phyloP scores from a whole-genome alignment of 2,797 vertebrate genomes.

The Pseudocheirus occidentalis region DNA sequence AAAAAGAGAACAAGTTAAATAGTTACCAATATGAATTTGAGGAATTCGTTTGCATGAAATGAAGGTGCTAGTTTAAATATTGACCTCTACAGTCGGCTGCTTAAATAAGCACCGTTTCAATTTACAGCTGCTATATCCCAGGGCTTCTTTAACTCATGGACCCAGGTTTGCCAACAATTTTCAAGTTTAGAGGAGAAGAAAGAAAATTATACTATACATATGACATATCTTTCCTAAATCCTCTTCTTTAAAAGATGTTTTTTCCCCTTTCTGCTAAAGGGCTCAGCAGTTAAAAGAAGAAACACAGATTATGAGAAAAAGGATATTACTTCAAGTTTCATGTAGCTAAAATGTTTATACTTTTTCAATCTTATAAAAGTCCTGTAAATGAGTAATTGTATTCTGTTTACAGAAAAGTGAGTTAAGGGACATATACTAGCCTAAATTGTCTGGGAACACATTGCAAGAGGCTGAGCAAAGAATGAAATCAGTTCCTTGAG shows the following conservation, averaged over 20 bases:
- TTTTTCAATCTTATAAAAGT: conserved; percentile 23
- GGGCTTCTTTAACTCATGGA: conserved; percentile 14
- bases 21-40: background rate
- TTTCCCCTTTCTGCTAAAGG: conserved; percentile 40
- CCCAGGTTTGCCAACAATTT: conserved; percentile 39
- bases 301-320: conserved; percentile 58
- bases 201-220: conserved; percentile 35
- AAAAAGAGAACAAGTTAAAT: background rate
- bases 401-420: conserved; percentile 60
- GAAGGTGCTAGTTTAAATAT: conserved; percentile 3
- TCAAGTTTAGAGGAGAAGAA: conserved; percentile 32
- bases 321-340: conserved; percentile 31
- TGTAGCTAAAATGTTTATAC: conserved; percentile 53
- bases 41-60: conserved; percentile 34
- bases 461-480: conserved; percentile 13
- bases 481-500: conserved; percentile 41
- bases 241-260: conserved; percentile 34
- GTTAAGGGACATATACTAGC: conserved; percentile 11
- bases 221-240: conserved; percentile 42
- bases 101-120: background rate
- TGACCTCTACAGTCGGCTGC: conserved; percentile 11
- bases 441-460: conserved; percentile 20
- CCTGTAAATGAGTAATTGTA: conserved; percentile 44
- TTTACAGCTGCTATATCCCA: conserved; percentile 22
- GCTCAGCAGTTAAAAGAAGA: conserved; percentile 25